Evolutionary conservation across 2,888 invertebrate species (phyloP).

Genomic region (Agonopterix subpropinquella): DNA sequence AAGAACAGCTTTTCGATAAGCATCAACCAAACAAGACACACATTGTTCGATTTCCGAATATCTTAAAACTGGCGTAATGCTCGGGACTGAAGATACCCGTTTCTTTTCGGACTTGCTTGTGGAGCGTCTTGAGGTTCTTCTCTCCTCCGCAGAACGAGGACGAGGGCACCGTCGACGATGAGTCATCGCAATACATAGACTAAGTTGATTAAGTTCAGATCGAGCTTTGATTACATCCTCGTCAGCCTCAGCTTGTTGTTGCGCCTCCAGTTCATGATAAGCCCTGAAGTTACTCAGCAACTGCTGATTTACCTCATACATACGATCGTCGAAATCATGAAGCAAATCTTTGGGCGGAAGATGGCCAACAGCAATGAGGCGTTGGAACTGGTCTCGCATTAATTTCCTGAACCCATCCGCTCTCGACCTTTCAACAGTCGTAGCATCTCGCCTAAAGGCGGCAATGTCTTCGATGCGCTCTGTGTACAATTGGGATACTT

Average conservation of each 20-base stretch:
- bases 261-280: slow-evolving; percentile 44
- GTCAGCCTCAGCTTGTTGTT: slow-evolving; percentile 39
- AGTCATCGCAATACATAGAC: slow-evolving; percentile 25
- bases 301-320: slow-evolving; percentile 58
- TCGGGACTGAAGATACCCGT: slow-evolving; percentile 9
- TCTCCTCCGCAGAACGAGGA: slow-evolving; percentile 19
- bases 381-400: slow-evolving; percentile 46
- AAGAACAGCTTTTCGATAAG: slow-evolving; percentile 37
- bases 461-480: slow-evolving; percentile 30
- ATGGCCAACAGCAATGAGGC: slow-evolving; percentile 38
- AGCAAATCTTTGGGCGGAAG: slow-evolving; percentile 43
- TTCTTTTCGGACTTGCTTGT: slow-evolving; percentile 15
- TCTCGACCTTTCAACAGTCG: slow-evolving; percentile 43
- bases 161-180: slow-evolving; percentile 19
- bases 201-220: slow-evolving; percentile 43
- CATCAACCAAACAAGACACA: slow-evolving; percentile 33
- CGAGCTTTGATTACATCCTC: slow-evolving; percentile 30
- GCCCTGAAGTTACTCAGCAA: slow-evolving; percentile 51
- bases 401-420: slow-evolving; percentile 38
- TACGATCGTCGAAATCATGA: slow-evolving; percentile 50
- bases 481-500: slow-evolving; percentile 25
- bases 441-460: slow-evolving; percentile 39
- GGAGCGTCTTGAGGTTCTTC: slow-evolving; percentile 15
- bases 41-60: slow-evolving; percentile 25
- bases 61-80: slow-evolving; percentile 16